Evolutionary conservation across 1,140 invertebrate genomes (phyloP), one percentile per base, ranked within the genome.

Genomic region (Marisa cornuarietis): DNA sequence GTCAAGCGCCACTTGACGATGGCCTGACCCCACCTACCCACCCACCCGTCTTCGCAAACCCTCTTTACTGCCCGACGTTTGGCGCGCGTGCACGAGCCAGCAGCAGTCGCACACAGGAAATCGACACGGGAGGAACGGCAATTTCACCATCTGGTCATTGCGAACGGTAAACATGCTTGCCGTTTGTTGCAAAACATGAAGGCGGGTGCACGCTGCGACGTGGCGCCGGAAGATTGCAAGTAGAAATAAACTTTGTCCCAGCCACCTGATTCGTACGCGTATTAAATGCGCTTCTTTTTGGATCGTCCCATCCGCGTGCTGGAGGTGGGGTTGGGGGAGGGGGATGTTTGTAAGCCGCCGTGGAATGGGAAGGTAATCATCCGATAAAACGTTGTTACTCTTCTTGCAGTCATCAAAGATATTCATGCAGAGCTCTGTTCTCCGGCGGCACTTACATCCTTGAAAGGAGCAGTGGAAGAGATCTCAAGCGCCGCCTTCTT

Each of bases 71-170:
- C 62, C 65, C 71, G 51, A 54, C 71, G 16, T 54, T 20, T 4
- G 14, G n/a, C 71, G 26, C 42, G n/a, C 73, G 54, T 75, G 73
- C 8, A 20, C 20, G 62, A 61, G 65, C 74, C 58, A 42, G 74
- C 31, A 42, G n/a, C n/a, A n/a, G n/a, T n/a, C n/a, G 31, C 31
- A 4, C 31, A 42, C 74, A 76, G 42, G 74, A 76, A 76, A 76
- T 76, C n/a, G 74, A 76, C 74, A 76, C 74, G 11, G 54, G 16
- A 5, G 62, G 74, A 65, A 76, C 22, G 61, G 18, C n/a, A 49
- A 22, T 66, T 26, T 76, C 58, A 66, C 22, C 61, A 62, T 76
- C 74, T 76, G 74, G 74, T 76, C 74, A 76, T 76, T 76, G 18
- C 31, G 51, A 54, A 62, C 61, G 58, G 74, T 76, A 76, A 76